Evolutionary conservation across 2,888 invertebrate genomes (phyloP), one percentile per base, ranked within the genome.

Genomic region (Drosophila barbarae): DNA sequence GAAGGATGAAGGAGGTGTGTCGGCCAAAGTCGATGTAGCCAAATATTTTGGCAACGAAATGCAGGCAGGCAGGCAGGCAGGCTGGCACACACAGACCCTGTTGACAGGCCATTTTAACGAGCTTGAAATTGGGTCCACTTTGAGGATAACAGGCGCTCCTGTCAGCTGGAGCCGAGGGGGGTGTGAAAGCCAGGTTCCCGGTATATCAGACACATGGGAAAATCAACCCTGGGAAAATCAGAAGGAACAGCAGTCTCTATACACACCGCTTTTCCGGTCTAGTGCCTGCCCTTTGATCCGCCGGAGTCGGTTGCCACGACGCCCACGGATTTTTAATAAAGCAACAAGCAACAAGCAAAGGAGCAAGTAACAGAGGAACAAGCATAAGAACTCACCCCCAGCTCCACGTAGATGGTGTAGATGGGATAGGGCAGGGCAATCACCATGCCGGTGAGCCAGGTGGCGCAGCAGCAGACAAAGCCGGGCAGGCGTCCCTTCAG

Each of bases 361-460:
- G 42, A 52, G n/a, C 12, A 21, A n/a, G 47, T 23, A 12, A 9
- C 6, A 8, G 13, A 6, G 26, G 4, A 26, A 30, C 6, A 26
- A n/a, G 57, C 26, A 34, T 18, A 21, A 41, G 9, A 18, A 90
- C 92, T 92, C 88, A 92, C 93, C 91, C 91, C 93, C 54, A 94
- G 90, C 87, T 94, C 93, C 60, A 93, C 90, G 88, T 93, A 94
- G 65, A 92, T 92, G 58, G 93, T 93, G 88, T 94, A 94, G 71
- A 94, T 92, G 42, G 93, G 93, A 89, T 93, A 93, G 1, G 94
- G 94, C 70, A 94, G 88, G 1, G 93, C 94, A 58, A 94, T 91
- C 84, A 94, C 93, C 76, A 93, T 91, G 15, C 94, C 92, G 42
- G 92, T 91, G 15, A 94, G 91, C 94, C 94, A 94, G n/a, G 93